These are phyloP conservation scores for Dicaeum eximium DNA, from an alignment of 2,113 vertebrate genomes.

Conservation along the genomic window DNA sequence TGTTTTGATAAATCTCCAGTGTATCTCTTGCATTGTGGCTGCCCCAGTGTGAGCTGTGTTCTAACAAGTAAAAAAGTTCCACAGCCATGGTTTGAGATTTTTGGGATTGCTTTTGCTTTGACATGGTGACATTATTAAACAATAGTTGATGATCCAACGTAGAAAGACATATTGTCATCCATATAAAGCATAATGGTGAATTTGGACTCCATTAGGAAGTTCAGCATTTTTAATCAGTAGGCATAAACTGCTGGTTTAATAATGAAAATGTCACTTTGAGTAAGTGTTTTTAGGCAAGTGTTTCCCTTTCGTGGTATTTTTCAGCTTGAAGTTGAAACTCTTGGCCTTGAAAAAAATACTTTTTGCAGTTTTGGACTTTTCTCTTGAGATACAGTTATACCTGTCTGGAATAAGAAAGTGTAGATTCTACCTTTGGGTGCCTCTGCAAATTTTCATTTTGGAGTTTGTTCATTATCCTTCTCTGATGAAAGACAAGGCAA, in stretches of 20 bases:
- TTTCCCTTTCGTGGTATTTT: neutral
- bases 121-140: neutral
- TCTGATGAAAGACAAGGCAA: neutral
- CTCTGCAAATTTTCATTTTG: neutral
- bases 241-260: neutral
- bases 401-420: neutral
- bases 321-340: neutral
- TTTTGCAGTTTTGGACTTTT: neutral
- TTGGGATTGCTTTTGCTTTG: neutral
- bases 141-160: neutral
- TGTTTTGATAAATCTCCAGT: neutral
- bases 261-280: neutral
- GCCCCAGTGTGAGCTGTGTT: neutral
- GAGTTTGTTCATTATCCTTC: neutral
- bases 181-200: neutral
- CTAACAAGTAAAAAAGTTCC: neutral
- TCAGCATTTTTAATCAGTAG: neutral
- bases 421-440: neutral
- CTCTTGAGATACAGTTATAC: neutral
- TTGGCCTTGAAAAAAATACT: neutral
- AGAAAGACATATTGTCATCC: accelerated
- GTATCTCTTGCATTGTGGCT: neutral
- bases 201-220: neutral
- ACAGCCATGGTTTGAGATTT: neutral
- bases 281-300: neutral